Base-by-base conservation (phyloP, 2,797 vertebrate genomes). In the Catharus ustulatus region DNA sequence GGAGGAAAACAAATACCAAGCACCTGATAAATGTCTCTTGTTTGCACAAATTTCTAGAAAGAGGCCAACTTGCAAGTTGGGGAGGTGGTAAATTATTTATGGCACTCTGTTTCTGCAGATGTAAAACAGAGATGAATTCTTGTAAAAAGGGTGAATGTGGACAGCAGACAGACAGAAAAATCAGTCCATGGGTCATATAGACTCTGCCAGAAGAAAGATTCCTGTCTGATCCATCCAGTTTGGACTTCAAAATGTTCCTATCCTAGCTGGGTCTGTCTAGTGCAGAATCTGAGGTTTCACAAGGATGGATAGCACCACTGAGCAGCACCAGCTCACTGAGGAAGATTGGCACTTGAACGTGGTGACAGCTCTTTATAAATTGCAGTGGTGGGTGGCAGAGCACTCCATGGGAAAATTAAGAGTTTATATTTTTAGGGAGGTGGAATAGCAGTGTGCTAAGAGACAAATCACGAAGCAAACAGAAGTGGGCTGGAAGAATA, bases 311-410 rank as follows among this genome's bases (percentile, higher is more conserved):
- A 40, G 15, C 54, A 64, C 30, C 43, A 17, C 4, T 10, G 29
- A 72, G 49, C 29, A 67, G 19, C 30, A 23, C 23, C 68, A 61
- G 43, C 21, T 85, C 68, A 34, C 34, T 20, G 57, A 84, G 72
- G 36, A 66, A 43, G 72, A 55, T 8, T 93, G 84, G 38, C 75
- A 66, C 52, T 83, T 57, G 48, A 78, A 52, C 27, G 27, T 58
- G 62, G 45, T 89, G 90, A 76, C 74, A 87, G 45, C 57, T 82
- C 78, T 74, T 87, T 79, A 74, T 64, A 93, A 84, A 84, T 38
- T 8, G 4, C 49, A 24, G 30, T 51, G 54, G 76, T 94, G 68
- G 69, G 89, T 66, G 89, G 62, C 32, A 86, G 43, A 75, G 73
- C n/a, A 42, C 84, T 72, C 54, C 15, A 3, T 6, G 55, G 49